These are phyloP conservation scores for Pocillopora meandrina DNA, from an alignment of 92 coral and sea anemone species.

Conservation along the genomic window DNA sequence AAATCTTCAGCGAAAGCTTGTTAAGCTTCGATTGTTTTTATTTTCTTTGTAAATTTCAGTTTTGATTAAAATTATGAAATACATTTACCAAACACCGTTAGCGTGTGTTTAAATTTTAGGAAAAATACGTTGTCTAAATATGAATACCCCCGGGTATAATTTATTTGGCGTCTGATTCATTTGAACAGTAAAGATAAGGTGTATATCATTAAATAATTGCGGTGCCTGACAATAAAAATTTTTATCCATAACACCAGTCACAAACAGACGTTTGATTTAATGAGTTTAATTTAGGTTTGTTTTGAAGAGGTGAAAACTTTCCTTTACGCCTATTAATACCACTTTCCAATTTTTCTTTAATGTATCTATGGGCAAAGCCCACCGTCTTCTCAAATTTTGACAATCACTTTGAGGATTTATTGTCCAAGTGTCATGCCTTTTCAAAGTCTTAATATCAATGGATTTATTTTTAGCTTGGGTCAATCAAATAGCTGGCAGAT, in stretches of 20 bases:
- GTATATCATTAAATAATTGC: slow-evolving; percentile 4
- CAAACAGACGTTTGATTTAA: neutral
- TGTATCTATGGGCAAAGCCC: neutral
- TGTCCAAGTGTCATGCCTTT: neutral
- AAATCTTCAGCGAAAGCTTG: neutral
- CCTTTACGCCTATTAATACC: neutral
- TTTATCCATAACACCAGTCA: neutral
- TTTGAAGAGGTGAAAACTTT: neutral
- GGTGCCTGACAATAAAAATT: neutral
- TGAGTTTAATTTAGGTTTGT: neutral
- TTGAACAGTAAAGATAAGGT: neutral
- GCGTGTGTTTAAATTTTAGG: neutral
- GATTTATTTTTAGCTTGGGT: neutral
- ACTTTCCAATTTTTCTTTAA: neutral
- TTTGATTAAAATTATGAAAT: neutral
- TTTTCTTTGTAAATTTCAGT: neutral
- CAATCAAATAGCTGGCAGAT: neutral
- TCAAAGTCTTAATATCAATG: neutral
- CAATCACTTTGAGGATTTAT: neutral
- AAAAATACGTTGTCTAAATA: neutral
- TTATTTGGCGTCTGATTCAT: neutral
- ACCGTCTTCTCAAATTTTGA: neutral
- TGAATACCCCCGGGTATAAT: neutral
- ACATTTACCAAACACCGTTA: neutral
- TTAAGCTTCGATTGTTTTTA: neutral